Percentiles rank a stretch among this genome's conserved stretches.
Evolutionary conservation across 2,888 invertebrate genomes (phyloP).

Genomic region (Leuctra nigra): DNA sequence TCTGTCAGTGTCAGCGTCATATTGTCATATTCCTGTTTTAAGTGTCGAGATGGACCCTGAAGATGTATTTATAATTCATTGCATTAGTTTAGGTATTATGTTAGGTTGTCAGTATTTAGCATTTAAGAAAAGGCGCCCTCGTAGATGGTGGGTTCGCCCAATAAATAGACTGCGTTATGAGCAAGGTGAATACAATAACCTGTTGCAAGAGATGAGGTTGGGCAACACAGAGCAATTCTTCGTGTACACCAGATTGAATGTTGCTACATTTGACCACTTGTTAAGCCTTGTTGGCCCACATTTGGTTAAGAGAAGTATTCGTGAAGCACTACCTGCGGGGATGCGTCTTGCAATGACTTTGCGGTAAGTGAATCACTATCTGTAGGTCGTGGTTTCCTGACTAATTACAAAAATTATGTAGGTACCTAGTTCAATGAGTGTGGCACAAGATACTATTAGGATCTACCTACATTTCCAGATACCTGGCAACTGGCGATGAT

Average conservation of each 20-base stretch:
- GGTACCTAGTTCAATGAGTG: no score
- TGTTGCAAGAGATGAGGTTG: constrained; percentile 10
- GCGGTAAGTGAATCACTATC: neutral
- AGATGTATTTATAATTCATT: neutral
- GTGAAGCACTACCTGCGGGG: neutral
- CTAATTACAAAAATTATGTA: no score
- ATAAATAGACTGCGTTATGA: neutral
- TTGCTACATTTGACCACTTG: neutral
- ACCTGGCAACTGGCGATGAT: constrained; percentile 13
- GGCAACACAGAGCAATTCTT: constrained; percentile 5
- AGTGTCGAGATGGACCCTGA: neutral
- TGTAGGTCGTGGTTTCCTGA: neutral
- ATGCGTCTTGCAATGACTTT: constrained; percentile 8
- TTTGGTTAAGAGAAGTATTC: neutral
- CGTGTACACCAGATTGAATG: neutral
- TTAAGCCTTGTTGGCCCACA: neutral
- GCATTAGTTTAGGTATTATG: neutral
- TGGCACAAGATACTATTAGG: no score
- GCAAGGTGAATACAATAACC: constrained; percentile 9
- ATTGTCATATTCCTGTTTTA: no score
- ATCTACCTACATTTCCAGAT: no score
- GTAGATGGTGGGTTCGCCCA: constrained; percentile 8
- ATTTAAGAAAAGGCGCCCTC: neutral
- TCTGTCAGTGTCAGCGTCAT: no score
- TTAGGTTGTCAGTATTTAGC: neutral